phyloP scores from a whole-genome alignment of 2,113 vertebrate genomes.

The Hystrix cristata region DNA sequence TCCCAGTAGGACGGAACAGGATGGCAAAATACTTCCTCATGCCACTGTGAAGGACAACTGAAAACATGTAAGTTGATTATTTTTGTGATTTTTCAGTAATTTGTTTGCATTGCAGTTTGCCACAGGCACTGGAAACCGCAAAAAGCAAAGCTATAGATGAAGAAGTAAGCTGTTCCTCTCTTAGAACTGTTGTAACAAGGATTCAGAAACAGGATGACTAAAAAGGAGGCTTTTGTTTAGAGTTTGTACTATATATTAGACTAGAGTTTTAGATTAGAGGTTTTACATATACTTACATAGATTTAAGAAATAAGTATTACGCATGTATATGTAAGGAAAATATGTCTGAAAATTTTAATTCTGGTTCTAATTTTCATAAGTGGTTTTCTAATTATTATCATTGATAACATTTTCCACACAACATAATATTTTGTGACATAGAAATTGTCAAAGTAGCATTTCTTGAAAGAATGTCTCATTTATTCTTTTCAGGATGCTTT shows the following conservation, averaged over 20 bases:
- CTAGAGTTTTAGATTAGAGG: not conserved
- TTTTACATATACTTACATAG: not conserved
- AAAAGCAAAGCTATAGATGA: not conserved
- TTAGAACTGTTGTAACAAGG: not conserved
- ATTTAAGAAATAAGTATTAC: not conserved
- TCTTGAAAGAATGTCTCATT: not conserved
- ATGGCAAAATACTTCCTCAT: no score
- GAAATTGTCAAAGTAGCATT: not conserved
- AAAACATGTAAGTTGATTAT: not conserved
- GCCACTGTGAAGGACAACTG: not conserved
- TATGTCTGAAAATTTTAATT: not conserved
- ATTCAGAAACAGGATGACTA: not conserved
- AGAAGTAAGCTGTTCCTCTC: accelerated
- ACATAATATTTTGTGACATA: not conserved
- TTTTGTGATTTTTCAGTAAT: not conserved
- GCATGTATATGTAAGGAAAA: not conserved
- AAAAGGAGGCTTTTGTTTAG: not conserved
- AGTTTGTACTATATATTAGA: not conserved
- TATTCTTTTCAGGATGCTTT: not conserved
- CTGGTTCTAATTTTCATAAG: not conserved
- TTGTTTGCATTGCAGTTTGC: not conserved
- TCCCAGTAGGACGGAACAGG: not conserved
- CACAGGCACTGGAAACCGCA: not conserved
- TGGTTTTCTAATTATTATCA: not conserved
- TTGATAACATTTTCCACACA: not conserved